Percentiles rank a stretch among this genome's conserved stretches.
Evolutionary conservation across 2,888 invertebrate genomes (phyloP).

Genomic region (Drosophila nigricruria): DNA sequence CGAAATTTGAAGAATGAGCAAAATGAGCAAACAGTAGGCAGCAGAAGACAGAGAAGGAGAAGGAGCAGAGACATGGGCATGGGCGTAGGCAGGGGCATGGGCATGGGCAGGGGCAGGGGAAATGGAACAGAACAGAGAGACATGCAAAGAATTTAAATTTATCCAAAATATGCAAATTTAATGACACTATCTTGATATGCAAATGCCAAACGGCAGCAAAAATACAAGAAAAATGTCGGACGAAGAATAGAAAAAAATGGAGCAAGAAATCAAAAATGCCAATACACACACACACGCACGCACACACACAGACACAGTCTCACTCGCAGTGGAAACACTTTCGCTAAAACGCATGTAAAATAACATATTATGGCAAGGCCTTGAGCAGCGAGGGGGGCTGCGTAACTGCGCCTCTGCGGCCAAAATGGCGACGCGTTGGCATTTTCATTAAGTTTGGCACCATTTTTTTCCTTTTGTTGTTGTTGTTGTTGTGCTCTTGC

Average conservation of each 20-base stretch:
- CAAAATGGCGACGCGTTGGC: slow-evolving; percentile 75
- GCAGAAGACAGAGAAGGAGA: background rate
- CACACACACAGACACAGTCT: slow-evolving; percentile 9
- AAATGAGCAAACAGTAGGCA: slow-evolving; percentile 42
- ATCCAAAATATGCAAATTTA: slow-evolving; percentile 77
- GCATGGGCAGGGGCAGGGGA: background rate
- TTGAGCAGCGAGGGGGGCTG: slow-evolving; percentile 1
- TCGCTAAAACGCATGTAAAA: slow-evolving; percentile 69
- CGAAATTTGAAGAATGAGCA: slow-evolving; percentile 65
- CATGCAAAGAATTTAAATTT: slow-evolving; percentile 75
- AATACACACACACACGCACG: slow-evolving; percentile 40
- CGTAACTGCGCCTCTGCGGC: slow-evolving; percentile 57
- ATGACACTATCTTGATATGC: slow-evolving; percentile 76
- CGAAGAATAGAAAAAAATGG: slow-evolving; percentile 33
- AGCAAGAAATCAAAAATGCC: slow-evolving; percentile 62
- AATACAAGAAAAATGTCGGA: slow-evolving; percentile 51
- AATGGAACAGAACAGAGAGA: slow-evolving; percentile 41
- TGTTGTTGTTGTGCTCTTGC: slow-evolving; percentile 10
- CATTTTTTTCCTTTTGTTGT: slow-evolving; percentile 50
- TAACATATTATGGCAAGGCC: slow-evolving; percentile 58
- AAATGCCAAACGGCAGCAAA: slow-evolving; percentile 55
- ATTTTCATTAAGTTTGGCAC: slow-evolving; percentile 76
- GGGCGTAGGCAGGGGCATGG: background rate
- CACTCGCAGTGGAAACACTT: slow-evolving; percentile 58
- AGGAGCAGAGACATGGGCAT: background rate